phyloP scores from a whole-genome alignment of 2,797 vertebrate genomes.

The Gobionotothen gibberifrons region DNA sequence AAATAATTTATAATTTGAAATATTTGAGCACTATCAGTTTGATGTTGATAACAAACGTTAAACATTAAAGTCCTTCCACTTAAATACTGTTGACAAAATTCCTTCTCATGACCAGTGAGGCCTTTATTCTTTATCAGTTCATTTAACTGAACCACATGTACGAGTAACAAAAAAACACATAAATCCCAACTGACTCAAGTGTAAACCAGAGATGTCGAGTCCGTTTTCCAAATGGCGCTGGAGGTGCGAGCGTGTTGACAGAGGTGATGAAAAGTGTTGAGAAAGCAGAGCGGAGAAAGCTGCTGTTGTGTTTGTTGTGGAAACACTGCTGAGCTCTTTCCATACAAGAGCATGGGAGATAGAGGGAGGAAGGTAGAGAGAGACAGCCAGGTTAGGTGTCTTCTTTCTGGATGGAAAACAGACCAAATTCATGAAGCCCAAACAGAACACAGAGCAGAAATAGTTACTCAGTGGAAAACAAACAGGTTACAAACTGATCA shows the following conservation, averaged over 20 bases:
- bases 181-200: background rate
- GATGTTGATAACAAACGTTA: too few species aligned
- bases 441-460: conserved; percentile 1
- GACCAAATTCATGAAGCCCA: background rate
- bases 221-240: background rate
- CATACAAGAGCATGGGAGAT: conserved; percentile 43
- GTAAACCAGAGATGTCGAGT: background rate
- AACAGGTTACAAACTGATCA: background rate
- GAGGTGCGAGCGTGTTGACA: conserved; percentile 11
- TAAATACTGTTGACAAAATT: too few species aligned
- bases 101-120: too few species aligned
- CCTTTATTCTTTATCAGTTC: too few species aligned
- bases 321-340: conserved; percentile 59
- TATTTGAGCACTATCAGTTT: too few species aligned
- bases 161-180: background rate
- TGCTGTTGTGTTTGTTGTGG: conserved; percentile 70
- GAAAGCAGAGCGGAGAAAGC: conserved; percentile 38
- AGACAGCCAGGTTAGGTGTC: conserved; percentile 9
- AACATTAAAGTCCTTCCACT: too few species aligned
- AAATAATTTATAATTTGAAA: too few species aligned
- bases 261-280: conserved; percentile 36
- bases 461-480: background rate
- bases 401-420: conserved; percentile 35
- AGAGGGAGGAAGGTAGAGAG: background rate
- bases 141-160: background rate